Evolutionary conservation across 2,797 vertebrate species (phyloP).

Genomic region (Crenichthys baileyi): DNA sequence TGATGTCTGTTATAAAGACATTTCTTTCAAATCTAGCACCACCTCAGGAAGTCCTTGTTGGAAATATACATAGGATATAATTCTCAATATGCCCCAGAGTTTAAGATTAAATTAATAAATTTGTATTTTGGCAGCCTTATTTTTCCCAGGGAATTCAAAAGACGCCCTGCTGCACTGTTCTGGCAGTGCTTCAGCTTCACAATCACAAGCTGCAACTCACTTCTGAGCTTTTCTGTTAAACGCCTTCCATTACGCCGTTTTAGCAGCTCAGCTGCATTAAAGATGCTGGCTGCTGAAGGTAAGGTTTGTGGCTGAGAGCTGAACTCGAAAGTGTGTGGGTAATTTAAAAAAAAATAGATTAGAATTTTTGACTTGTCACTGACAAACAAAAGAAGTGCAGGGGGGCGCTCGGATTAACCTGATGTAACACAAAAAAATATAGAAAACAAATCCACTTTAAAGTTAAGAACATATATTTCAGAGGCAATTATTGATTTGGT

Average conservation of each 20-base stretch:
- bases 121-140: conserved; percentile 36
- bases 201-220: conserved; percentile 7
- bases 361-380: not conserved
- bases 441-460: not conserved
- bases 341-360: not conserved
- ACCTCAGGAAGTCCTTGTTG: not conserved
- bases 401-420: not conserved
- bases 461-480: not conserved
- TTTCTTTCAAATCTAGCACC: conserved; percentile 16
- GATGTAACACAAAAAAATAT: not conserved
- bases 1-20: not conserved
- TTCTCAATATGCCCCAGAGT: conserved; percentile 23
- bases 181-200: conserved; percentile 19
- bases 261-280: conserved; percentile 14
- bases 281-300: conserved; percentile 13
- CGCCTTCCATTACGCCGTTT: conserved; percentile 4
- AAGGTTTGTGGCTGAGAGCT: conserved; percentile 9
- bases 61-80: conserved; percentile 17
- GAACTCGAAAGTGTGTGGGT: conserved; percentile 4
- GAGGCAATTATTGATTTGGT: not conserved
- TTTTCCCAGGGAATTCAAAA: conserved; percentile 32
- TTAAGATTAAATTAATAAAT: conserved; percentile 41
- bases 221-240: conserved; percentile 15
- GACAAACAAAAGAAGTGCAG: conserved; percentile 5
- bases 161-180: conserved; percentile 1